phyloP scores from a whole-genome alignment of 2,113 vertebrate genomes.

The Brachyistius frenatus region DNA sequence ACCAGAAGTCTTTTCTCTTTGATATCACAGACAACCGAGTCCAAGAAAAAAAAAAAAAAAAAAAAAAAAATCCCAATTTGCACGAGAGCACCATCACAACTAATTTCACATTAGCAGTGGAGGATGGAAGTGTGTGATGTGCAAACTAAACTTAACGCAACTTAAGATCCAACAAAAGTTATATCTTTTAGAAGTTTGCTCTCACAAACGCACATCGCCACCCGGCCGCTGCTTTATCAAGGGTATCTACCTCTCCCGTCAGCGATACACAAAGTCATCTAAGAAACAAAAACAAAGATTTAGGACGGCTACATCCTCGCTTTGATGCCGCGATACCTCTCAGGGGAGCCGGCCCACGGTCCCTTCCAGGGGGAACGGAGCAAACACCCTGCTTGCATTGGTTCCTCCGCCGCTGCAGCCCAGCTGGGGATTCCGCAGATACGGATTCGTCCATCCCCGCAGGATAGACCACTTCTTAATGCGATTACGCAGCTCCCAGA shows the following conservation, averaged over 20 bases:
- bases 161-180: constrained; percentile 21
- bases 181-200: neutral
- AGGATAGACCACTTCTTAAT: constrained; percentile 76
- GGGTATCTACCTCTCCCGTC: constrained; percentile 47
- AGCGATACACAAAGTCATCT: constrained; percentile 43
- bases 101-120: constrained; percentile 8
- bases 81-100: neutral
- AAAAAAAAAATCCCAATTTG: constrained; percentile 1
- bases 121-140: neutral
- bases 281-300: constrained; percentile 23
- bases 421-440: constrained; percentile 16
- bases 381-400: constrained; percentile 42
- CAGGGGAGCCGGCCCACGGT: constrained; percentile 45
- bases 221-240: constrained; percentile 13
- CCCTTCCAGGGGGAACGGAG: constrained; percentile 29
- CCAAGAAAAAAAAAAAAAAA: neutral
- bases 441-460: constrained; percentile 66
- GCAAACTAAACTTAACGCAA: constrained; percentile 5
- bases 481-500: constrained; percentile 77
- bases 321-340: constrained; percentile 57
- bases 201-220: constrained; percentile 16
- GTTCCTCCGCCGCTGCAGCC: constrained; percentile 6
- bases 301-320: constrained; percentile 48
- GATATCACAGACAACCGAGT: constrained; percentile 21
- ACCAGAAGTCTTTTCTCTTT: constrained; percentile 40